Percentiles rank a stretch among this genome's conserved stretches.
phyloP scores from a whole-genome alignment of 2,888 invertebrate species.

The Eupithecia inturbata region DNA sequence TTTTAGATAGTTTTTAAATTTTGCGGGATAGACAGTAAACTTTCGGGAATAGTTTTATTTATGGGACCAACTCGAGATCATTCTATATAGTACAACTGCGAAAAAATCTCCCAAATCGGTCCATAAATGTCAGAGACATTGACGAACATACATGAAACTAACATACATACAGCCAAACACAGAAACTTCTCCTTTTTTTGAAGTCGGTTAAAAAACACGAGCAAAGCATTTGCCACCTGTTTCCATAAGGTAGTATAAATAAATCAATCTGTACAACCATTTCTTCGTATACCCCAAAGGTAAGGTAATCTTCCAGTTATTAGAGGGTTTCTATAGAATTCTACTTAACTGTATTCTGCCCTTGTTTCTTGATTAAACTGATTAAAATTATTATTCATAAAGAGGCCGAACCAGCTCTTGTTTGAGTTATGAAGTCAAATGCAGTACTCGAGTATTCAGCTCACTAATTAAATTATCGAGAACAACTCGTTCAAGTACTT shows the following conservation, averaged over 20 bases:
- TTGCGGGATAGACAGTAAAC: no score
- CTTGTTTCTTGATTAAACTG: slow-evolving; percentile 23
- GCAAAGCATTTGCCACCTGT: background rate
- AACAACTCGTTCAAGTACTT: slow-evolving; percentile 54
- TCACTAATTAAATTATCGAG: slow-evolving; percentile 66
- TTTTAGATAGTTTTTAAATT: no score
- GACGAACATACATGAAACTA: no score
- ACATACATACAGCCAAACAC: no score
- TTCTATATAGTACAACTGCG: no score
- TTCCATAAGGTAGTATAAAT: background rate
- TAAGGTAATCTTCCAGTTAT: background rate
- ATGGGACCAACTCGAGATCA: no score
- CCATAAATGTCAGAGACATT: no score
- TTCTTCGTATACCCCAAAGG: background rate
- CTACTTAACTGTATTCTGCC: background rate
- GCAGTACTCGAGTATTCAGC: slow-evolving; percentile 56
- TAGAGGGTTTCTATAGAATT: background rate
- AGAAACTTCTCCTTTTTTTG: no score
- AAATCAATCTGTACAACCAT: background rate
- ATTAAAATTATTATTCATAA: slow-evolving; percentile 46
- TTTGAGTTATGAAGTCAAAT: slow-evolving; percentile 59
- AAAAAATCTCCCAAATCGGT: no score
- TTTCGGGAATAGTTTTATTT: no score
- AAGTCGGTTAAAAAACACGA: background rate
- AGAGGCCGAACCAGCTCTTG: slow-evolving; percentile 47